Conservation (phyloP, 2,113 vertebrate genomes). For the Cranoglanis bouderius region DNA sequence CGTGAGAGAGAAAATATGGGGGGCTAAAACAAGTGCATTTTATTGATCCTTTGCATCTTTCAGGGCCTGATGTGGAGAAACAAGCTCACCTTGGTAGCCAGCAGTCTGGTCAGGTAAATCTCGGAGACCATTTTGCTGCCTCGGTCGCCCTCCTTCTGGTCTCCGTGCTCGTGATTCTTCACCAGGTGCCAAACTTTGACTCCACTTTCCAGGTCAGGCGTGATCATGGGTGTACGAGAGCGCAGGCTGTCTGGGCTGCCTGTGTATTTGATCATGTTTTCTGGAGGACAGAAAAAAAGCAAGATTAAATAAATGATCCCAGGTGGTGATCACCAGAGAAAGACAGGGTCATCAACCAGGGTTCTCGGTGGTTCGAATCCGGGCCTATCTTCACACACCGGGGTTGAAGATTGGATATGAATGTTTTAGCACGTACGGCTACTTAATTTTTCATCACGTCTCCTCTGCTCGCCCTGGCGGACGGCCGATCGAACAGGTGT, state of each 20-base stretch:
- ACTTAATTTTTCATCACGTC: conserved; percentile 68
- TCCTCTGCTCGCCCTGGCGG: conserved; percentile 44
- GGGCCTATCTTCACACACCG: background rate
- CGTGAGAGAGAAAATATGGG: background rate
- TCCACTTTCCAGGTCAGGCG: conserved; percentile 84
- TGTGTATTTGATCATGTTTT: conserved; percentile 98
- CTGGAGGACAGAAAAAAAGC: conserved; percentile 67
- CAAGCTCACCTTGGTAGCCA: conserved; percentile 90
- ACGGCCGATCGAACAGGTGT: conserved; percentile 75
- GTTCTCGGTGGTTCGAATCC: background rate
- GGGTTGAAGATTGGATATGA: conserved; percentile 64
- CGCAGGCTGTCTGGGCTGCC: conserved; percentile 97
- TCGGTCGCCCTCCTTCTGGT: conserved; percentile 96
- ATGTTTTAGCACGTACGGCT: conserved; percentile 66
- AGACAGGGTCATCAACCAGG: background rate
- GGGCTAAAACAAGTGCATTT: background rate
- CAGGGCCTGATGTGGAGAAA: background rate
- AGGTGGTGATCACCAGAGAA: background rate
- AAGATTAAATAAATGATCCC: background rate
- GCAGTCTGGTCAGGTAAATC: conserved; percentile 94
- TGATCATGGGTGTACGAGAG: conserved; percentile 84
- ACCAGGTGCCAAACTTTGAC: conserved; percentile 98
- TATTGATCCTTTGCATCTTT: background rate
- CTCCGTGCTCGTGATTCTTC: conserved; percentile 95
- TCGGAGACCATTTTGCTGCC: conserved; percentile 99